Evolutionary conservation across 2,113 vertebrate genomes (phyloP).

Genomic region (Odontesthes bonariensis): DNA sequence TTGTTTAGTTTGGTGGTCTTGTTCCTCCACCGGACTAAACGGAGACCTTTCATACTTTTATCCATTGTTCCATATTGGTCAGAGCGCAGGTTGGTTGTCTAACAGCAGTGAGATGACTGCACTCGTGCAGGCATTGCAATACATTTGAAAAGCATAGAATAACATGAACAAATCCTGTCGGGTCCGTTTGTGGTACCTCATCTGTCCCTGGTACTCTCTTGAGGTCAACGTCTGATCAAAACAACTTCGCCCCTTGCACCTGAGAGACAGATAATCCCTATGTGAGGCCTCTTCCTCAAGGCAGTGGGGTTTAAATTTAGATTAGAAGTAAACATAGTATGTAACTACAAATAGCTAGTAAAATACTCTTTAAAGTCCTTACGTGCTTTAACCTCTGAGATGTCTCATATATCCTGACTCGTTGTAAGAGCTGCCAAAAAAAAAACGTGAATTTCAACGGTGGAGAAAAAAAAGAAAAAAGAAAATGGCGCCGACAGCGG

Average conservation of each 20-base stretch:
- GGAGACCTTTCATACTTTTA: too few species aligned
- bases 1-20: too few species aligned
- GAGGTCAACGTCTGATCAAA: conserved; percentile 31
- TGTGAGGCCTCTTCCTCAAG: conserved; percentile 8
- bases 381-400: conserved; percentile 10
- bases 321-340: conserved; percentile 50
- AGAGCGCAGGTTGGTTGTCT: too few species aligned
- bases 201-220: not conserved
- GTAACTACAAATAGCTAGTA: conserved; percentile 46
- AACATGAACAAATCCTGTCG: too few species aligned
- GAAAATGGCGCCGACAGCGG: not conserved
- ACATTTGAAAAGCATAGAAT: too few species aligned
- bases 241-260: conserved; percentile 9
- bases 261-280: conserved; percentile 32
- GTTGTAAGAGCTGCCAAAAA: not conserved
- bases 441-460: not conserved
- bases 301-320: conserved; percentile 44
- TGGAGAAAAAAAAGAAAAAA: not conserved
- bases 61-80: too few species aligned
- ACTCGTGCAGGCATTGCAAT: too few species aligned
- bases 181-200: too few species aligned
- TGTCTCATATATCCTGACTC: not conserved
- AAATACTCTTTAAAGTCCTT: conserved; percentile 35
- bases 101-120: too few species aligned
- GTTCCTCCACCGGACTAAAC: too few species aligned